phyloP scores from a whole-genome alignment of 2,797 vertebrate species.

The Anableps anableps region DNA sequence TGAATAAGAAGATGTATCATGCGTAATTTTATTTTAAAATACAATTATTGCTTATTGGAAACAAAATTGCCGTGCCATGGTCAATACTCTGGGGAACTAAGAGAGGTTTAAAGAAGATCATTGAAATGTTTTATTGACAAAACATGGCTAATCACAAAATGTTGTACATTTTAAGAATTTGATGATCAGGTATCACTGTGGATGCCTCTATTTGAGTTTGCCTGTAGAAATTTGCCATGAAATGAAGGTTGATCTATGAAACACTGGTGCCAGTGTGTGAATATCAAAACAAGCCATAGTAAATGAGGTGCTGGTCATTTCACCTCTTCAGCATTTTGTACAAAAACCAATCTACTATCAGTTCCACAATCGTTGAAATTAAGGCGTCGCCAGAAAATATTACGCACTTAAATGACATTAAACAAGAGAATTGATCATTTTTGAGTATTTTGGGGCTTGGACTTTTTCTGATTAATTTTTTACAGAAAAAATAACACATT shows the following conservation, averaged over 20 bases:
- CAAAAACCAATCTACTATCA: neutral
- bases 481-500: too few species aligned
- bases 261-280: neutral
- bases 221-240: neutral
- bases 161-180: neutral
- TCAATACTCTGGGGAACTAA: neutral
- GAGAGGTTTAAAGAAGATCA: neutral
- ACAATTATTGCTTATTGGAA: neutral
- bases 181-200: neutral
- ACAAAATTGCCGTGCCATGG: neutral
- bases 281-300: neutral
- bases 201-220: neutral
- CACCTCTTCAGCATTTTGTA: too few species aligned
- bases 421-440: neutral
- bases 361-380: neutral
- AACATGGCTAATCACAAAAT: neutral
- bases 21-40: slow-evolving; percentile 5
- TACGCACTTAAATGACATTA: neutral
- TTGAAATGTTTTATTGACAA: neutral
- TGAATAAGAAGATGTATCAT: neutral
- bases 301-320: neutral
- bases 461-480: too few species aligned
- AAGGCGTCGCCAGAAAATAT: neutral
- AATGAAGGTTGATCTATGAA: neutral
- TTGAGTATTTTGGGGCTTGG: neutral